A percentile compares a stretch with the other conserved stretches of the same genome.
These are phyloP conservation scores for Poeciliopsis presidionis DNA, from an alignment of 2,797 vertebrate species.

Conservation along the genomic window DNA sequence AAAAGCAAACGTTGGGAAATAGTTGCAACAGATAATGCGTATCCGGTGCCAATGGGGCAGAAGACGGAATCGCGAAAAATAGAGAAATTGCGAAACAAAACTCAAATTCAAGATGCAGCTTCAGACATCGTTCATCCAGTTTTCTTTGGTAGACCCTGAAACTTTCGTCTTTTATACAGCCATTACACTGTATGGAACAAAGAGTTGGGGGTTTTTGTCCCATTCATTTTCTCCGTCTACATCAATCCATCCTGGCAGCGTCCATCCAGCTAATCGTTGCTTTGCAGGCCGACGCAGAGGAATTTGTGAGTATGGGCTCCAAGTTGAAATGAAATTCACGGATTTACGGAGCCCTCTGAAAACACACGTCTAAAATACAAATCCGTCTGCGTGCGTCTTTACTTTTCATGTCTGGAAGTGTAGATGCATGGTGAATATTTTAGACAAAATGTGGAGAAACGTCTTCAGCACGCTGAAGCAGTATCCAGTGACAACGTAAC, in stretches of 20 bases:
- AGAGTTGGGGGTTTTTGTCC: no score
- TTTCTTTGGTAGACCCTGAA: not conserved
- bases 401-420: not conserved
- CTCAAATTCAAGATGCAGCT: not conserved
- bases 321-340: not conserved
- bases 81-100: not conserved
- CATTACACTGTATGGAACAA: not conserved
- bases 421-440: slow-evolving; percentile 9
- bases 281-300: not conserved
- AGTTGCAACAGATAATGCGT: no score
- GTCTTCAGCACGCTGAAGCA: slow-evolving; percentile 3
- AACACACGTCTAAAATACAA: not conserved
- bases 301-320: not conserved
- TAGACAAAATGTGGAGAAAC: not conserved
- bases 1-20: no score
- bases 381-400: not conserved
- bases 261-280: not conserved
- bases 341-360: not conserved
- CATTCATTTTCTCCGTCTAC: not conserved
- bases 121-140: not conserved
- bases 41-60: no score
- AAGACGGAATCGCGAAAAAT: no score
- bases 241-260: not conserved
- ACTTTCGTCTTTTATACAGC: not conserved
- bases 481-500: not conserved